Percentiles rank a stretch among this genome's conserved stretches.
phyloP scores from a whole-genome alignment of 1,140 invertebrate genomes.

The Stenopsyche tienmushanensis region DNA sequence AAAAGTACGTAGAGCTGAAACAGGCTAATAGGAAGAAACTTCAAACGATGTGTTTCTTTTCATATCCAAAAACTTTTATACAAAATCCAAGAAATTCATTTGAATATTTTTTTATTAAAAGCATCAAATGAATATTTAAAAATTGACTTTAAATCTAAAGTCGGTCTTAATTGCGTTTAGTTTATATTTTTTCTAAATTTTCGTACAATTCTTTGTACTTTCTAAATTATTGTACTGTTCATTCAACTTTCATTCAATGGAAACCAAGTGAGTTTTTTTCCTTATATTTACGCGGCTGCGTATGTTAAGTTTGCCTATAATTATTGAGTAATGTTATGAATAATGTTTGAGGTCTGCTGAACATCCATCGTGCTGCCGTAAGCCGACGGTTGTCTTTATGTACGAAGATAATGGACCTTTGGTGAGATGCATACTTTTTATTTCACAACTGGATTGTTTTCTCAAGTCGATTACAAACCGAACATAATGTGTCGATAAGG shows the following conservation, averaged over 20 bases:
- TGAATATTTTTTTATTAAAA: too few relatives aligned
- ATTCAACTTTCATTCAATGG: neutral
- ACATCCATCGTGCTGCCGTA: neutral
- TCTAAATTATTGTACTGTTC: neutral
- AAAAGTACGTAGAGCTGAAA: too few relatives aligned
- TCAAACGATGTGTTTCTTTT: too few relatives aligned
- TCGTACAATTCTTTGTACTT: neutral
- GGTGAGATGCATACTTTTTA: conserved; percentile 45
- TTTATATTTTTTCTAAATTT: neutral
- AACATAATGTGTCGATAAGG: too few relatives aligned
- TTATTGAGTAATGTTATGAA: too few relatives aligned
- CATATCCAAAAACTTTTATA: too few relatives aligned
- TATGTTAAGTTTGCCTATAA: neutral
- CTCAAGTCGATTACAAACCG: neutral
- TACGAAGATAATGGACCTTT: conserved; percentile 53
- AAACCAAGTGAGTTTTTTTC: neutral
- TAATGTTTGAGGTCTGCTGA: too few relatives aligned
- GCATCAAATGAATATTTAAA: too few relatives aligned
- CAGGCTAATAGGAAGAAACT: too few relatives aligned
- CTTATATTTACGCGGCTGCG: neutral
- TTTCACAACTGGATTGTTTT: neutral
- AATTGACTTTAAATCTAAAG: too few relatives aligned
- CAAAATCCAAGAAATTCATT: too few relatives aligned
- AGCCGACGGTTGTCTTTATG: conserved; percentile 43
- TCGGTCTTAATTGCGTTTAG: too few relatives aligned